Evolutionary conservation across 92 coral and sea anemone species (phyloP), one percentile per base, ranked within the genome.

Genomic region (Bergia sp.): DNA sequence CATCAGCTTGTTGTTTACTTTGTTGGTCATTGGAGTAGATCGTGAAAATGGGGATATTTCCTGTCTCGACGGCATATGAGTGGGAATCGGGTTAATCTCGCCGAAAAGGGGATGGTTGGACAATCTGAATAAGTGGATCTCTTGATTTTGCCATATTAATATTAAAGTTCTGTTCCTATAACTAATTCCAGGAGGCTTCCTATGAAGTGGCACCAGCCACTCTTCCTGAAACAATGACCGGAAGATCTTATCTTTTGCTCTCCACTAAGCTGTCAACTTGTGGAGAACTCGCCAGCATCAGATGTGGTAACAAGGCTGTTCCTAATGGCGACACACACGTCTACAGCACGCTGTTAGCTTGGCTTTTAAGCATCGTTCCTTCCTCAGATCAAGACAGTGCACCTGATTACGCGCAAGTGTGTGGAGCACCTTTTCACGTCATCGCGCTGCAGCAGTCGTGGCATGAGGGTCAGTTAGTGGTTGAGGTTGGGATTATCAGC

Each of bases 391-490:
- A 73, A 71, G 72, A 89, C 37, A 82, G 61, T 57, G 86, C 65
- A 42, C 77, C 57, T 57, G 94, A 95, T 88, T 86, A 73, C 72
- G 93, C 98, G 53, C 90, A 78, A 21, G 37, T 90, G 6, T 93
- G 95, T 44, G 92, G 86, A 13, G 92, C 91, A 44, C 99, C 99
- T 0, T 97, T 97, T 82, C 86, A 94, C 77, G 96, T 97, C 7
- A 91, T 93, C 47, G 98, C 98, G 66, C 89, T 97, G 77, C 98
- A 95, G 43, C 98, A 97, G 81, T 92, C 91, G 37, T 97, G 96
- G 96, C 98, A 96, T 64, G 96, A 97, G 69, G 99, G 98, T 1
- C 94, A 94, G 86, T 91, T 97, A 65, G 91, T 92, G 89, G 20
- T 97, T 37, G 94, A 94, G 18, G 86, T 95, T 12, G 99, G 93